Percentiles rank a stretch among this genome's conserved stretches.
These are phyloP conservation scores for Erythrocercus mccallii DNA, from an alignment of 2,113 vertebrate genomes.

Conservation along the genomic window DNA sequence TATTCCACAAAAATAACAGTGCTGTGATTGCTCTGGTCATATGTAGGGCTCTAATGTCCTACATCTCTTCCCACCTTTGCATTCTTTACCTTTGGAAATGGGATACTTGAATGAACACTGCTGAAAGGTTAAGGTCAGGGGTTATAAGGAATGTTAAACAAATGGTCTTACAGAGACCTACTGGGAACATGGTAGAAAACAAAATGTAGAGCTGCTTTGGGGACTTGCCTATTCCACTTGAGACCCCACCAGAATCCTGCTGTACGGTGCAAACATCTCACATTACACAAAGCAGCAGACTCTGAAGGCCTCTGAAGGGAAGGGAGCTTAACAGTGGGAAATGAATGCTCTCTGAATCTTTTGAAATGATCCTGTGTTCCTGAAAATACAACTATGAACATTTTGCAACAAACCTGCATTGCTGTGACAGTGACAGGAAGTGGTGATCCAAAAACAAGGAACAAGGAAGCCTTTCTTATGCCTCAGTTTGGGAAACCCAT, in stretches of 20 bases:
- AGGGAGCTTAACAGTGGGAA: neutral
- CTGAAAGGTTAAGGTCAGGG: neutral
- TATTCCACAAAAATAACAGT: neutral
- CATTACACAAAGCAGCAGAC: neutral
- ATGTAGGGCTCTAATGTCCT: neutral
- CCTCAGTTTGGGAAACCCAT: neutral
- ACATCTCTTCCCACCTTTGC: neutral
- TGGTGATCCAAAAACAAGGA: neutral
- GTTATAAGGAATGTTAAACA: neutral
- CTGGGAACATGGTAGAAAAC: neutral
- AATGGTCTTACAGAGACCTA: neutral
- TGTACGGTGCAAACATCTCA: neutral
- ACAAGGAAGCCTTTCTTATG: neutral
- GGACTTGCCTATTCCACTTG: neutral
- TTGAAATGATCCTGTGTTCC: neutral
- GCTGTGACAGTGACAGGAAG: neutral
- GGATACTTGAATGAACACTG: neutral
- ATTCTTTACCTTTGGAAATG: neutral
- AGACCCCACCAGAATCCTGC: neutral
- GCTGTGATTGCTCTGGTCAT: neutral
- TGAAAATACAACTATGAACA: neutral
- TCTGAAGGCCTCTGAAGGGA: neutral
- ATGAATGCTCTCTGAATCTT: fast-evolving
- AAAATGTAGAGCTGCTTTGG: fast-evolving
- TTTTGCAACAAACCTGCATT: neutral